Evolutionary conservation across 2,113 vertebrate species (phyloP), one percentile per base, ranked within the genome.

Genomic region (Halcyon senegalensis): DNA sequence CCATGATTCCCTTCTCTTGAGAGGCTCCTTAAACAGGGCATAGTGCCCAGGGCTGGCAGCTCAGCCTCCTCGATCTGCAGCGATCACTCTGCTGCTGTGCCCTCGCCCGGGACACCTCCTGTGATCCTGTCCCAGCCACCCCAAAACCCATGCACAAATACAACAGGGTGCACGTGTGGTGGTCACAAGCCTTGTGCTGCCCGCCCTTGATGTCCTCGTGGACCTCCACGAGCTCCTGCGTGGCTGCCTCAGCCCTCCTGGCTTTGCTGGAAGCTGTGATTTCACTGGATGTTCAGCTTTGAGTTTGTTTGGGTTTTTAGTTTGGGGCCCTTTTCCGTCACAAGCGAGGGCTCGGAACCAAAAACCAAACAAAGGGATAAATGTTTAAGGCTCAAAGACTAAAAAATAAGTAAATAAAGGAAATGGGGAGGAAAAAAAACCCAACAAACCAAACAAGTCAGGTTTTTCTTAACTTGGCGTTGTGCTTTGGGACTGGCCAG

Each of bases 371-470:
- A 93, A 64, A 93, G 11, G 21, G 31, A 9, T 13, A 12, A 85
- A 66, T 77, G 76, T 89, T 95, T 86, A 81, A 84, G 48, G 44
- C 50, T 87, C 27, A 28, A 53, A 86, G 50, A 43, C 11, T 5
- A 48, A 39, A 63, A 90, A 64, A 83, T 24, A 80, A 80, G 44
- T 89, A 96, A 96, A 94, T 74, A 86, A 76, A 95, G 59, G 80
- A 88, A 93, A 64, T 6, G 8, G 51, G 51, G 51, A 9, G 51
- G 25, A 28, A 9, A 5, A 50, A 37, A 16, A 33, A 23, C 35
- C 35, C 35, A 35, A 35, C 46, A 46, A 51, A 51, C 24, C 50
- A 51, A 51, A 51, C 50, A 51, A 51, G 13, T 31, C 21, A 24
- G 16, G 19, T 67, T 88, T 85, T 83, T 18, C 55, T 84, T 23